These are phyloP conservation scores for Acrocephalus kingi DNA, from an alignment of 2,113 vertebrate genomes.

Conservation along the genomic window DNA sequence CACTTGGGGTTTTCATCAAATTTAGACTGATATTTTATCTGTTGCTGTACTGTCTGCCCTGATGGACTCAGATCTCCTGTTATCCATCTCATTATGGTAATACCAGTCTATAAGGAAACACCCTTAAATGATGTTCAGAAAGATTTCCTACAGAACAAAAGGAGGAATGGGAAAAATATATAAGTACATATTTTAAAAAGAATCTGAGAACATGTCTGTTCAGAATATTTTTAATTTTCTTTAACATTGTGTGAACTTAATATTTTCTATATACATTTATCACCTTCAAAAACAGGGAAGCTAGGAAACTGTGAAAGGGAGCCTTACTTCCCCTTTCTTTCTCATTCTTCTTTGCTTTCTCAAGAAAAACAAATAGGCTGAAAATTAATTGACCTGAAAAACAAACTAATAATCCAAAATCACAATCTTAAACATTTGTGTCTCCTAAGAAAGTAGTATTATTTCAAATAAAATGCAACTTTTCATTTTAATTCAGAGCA, in stretches of 20 bases:
- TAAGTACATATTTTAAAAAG: neutral
- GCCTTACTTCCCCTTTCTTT: neutral
- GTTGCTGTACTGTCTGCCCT: neutral
- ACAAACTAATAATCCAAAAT: neutral
- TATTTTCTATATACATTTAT: neutral
- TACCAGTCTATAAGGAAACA: neutral
- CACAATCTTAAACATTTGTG: neutral
- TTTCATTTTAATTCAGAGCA: neutral
- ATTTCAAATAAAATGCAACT: neutral
- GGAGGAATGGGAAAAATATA: neutral
- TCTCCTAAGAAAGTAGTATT: neutral
- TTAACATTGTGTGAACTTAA: neutral
- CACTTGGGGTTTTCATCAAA: neutral
- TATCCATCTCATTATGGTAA: neutral
- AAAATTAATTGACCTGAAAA: neutral
- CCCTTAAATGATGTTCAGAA: neutral
- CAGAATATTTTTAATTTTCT: neutral
- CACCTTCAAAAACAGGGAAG: neutral
- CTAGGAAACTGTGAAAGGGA: neutral
- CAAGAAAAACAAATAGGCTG: neutral
- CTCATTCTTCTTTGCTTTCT: neutral
- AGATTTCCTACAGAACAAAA: neutral
- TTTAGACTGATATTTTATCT: neutral
- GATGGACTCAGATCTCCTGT: neutral
- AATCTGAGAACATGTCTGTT: neutral